Evolutionary conservation across 2,888 invertebrate genomes (phyloP).

Genomic region (Tridacna crocea): DNA sequence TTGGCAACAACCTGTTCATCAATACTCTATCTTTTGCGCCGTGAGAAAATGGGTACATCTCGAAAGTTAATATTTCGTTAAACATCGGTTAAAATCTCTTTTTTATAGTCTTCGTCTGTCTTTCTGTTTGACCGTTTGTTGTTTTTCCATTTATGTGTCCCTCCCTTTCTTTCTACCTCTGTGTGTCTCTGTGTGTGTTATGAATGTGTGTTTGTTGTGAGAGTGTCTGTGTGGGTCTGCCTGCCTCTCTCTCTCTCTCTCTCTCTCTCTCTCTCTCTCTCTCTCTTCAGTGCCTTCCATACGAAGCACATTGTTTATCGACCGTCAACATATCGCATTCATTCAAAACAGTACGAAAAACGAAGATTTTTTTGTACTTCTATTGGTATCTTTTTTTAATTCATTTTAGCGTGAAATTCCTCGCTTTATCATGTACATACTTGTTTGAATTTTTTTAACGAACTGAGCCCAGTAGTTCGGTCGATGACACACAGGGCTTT

Average conservation of each 20-base stretch:
- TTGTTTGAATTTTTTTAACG: too few species aligned
- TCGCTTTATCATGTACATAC: too few species aligned
- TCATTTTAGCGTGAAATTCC: too few species aligned
- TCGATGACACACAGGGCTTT: too few species aligned
- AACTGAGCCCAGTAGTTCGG: too few species aligned
- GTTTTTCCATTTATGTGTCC: background rate
- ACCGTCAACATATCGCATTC: too few species aligned
- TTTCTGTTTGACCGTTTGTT: background rate
- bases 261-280: background rate
- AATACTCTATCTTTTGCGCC: background rate
- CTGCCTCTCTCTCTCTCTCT: constrained; percentile 1
- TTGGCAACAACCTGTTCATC: constrained; percentile 16
- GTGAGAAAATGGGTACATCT: background rate
- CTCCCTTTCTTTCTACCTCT: background rate
- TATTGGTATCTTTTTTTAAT: too few species aligned
- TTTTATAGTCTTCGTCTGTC: background rate
- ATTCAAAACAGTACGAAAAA: too few species aligned
- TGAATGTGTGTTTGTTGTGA: too few species aligned
- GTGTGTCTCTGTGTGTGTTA: background rate
- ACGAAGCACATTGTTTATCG: too few species aligned
- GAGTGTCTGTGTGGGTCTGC: background rate
- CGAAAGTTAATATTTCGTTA: background rate
- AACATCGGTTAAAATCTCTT: background rate
- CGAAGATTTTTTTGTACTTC: too few species aligned
- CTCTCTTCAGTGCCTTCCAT: background rate